Percentiles rank a stretch among this genome's conserved stretches.
These are phyloP conservation scores for Drosophila nr. perissopoda DNA, from an alignment of 2,888 invertebrate species.

Conservation along the genomic window DNA sequence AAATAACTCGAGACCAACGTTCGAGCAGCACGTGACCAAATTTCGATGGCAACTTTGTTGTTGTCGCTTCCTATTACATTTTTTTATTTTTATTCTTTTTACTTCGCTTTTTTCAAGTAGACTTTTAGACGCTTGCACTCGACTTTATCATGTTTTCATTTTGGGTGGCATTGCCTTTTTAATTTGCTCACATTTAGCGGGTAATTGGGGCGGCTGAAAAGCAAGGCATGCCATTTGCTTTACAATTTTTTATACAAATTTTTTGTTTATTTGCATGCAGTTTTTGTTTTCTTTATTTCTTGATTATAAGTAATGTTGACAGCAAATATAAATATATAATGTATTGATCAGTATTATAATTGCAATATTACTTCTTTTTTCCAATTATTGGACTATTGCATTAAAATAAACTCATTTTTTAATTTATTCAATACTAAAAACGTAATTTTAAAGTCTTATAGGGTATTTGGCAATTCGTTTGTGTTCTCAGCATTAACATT, in stretches of 20 bases:
- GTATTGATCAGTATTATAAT: not conserved
- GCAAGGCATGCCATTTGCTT: constrained; percentile 7
- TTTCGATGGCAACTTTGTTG: constrained; percentile 71
- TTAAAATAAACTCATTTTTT: not conserved
- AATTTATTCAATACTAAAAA: too few species aligned
- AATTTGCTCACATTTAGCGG: constrained; percentile 64
- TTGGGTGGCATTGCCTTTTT: constrained; percentile 60
- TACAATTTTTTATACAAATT: constrained; percentile 26
- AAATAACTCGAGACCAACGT: constrained; percentile 65
- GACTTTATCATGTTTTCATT: constrained; percentile 74
- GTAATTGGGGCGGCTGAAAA: not conserved
- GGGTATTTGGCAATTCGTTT: constrained; percentile 4
- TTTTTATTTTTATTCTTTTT: not conserved
- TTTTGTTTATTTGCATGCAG: constrained; percentile 42
- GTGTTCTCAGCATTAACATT: not conserved
- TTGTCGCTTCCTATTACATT: constrained; percentile 7
- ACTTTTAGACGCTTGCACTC: constrained; percentile 44
- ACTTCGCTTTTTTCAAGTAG: not conserved
- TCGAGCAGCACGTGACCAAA: constrained; percentile 72
- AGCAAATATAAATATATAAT: not conserved
- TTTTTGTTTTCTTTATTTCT: constrained; percentile 3
- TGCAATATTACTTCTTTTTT: too few species aligned
- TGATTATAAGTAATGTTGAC: not conserved
- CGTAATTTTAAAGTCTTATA: not conserved
- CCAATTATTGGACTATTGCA: fast-evolving